Conservation (phyloP, 2,888 invertebrate species). For the Therioaphis trifolii region DNA sequence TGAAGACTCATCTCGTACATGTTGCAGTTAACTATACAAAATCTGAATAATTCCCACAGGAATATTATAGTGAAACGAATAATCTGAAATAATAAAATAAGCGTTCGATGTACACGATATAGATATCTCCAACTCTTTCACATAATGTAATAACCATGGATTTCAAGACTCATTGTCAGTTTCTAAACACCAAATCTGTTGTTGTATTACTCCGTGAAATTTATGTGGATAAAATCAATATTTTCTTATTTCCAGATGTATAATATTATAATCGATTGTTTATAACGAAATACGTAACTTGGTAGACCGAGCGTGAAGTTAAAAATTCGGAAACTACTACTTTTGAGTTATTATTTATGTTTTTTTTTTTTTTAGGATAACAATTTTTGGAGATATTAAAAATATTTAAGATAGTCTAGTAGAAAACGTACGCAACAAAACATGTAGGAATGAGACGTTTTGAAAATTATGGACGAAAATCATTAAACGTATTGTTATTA, state of each 20-base stretch:
- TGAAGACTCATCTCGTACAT: background rate
- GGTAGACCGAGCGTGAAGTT: too few relatives aligned
- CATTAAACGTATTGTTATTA: background rate
- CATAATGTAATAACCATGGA: slow-evolving; percentile 18
- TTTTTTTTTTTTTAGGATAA: background rate
- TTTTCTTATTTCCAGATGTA: background rate
- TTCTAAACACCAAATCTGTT: background rate
- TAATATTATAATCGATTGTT: background rate
- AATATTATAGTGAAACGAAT: slow-evolving; percentile 21
- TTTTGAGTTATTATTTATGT: background rate
- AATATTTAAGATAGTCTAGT: background rate
- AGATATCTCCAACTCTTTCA: background rate
- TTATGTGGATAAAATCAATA: background rate
- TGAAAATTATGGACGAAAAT: background rate
- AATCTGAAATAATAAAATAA: slow-evolving; percentile 7
- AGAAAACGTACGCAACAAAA: background rate
- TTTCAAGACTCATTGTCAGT: slow-evolving; percentile 25
- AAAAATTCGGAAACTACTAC: background rate
- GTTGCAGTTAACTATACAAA: background rate
- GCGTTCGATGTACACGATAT: background rate
- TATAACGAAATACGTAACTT: too few relatives aligned
- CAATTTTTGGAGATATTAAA: background rate
- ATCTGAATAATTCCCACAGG: slow-evolving; percentile 32
- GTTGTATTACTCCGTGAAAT: background rate
- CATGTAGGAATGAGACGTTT: background rate